phyloP scores from a whole-genome alignment of 2,888 invertebrate species.

The Sepioteuthis lessoniana region DNA sequence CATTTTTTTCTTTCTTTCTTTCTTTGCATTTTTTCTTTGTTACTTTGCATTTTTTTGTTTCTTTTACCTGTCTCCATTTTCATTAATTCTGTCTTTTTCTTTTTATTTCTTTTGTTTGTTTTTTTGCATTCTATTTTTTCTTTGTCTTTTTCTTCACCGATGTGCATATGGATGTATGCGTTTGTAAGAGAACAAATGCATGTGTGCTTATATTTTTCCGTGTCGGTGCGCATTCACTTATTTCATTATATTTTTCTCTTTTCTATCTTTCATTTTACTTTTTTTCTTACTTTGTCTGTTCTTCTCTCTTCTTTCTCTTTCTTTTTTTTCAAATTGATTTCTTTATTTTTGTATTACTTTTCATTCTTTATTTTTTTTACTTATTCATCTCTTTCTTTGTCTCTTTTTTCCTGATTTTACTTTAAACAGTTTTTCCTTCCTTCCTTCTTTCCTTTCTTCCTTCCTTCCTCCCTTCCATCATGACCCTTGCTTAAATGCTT shows the following conservation, averaged over 20 bases:
- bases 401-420: neutral
- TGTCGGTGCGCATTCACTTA: neutral
- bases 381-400: neutral
- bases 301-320: neutral
- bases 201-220: no score
- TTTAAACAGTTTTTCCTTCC: neutral
- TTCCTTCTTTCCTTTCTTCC: neutral
- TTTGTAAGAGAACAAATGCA: no score
- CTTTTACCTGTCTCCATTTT: no score
- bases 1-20: no score
- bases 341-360: neutral
- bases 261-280: neutral
- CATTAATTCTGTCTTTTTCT: no score
- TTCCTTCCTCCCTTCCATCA: neutral
- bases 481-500: neutral
- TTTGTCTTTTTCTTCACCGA: no score
- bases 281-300: neutral
- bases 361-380: neutral
- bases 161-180: no score
- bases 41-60: no score
- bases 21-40: no score
- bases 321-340: neutral
- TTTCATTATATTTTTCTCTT: neutral
- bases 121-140: no score
- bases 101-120: no score